Evolutionary conservation across 1,140 invertebrate species (phyloP), one percentile per base, ranked within the genome.

Genomic region (Sarcophaga peregrina): DNA sequence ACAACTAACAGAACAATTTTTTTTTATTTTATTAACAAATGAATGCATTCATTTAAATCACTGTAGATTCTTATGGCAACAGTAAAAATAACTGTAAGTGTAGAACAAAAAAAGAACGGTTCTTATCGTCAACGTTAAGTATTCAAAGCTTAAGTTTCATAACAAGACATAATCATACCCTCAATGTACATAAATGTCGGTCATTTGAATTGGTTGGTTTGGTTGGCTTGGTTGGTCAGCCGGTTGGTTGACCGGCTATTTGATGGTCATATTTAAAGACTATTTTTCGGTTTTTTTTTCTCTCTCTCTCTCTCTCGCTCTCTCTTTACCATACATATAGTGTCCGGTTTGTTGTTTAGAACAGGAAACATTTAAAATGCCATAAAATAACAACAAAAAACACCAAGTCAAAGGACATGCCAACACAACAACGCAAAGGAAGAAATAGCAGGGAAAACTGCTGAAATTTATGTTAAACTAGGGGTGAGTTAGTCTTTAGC

Each of bases 381-480:
- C n/a, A 68, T 68, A 68, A 68, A 68, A 68, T n/a, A n/a, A n/a
- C n/a, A n/a, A n/a, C n/a, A 68, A 68, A 20, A 68, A 68, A n/a
- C 15, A 37, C 54, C 7, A 58, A 58, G n/a, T 20, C 17, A 68
- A 68, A 68, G 62, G 17, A 7, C 62, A 68, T 68, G 10, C 62
- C n/a, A 10, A 52, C 50, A 52, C 8, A 52, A 37, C n/a, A n/a
- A n/a, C n/a, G n/a, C n/a, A n/a, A n/a, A n/a, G 0, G 50, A 9
- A 68, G n/a, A 68, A 20, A 68, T n/a, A n/a, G n/a, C 25, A 37
- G 4, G 25, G 25, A 37, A 4, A 1, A 37, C 25, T 37, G 4
- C n/a, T n/a, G 4, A 37, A 37, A 52, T 52, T 52, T 9, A 10
- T 52, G 5, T 52, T 3, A 9, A 52, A 52, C 9, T 5, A 52